These are phyloP conservation scores for Salvelinus sp. DNA, from an alignment of 2,113 vertebrate species.

Conservation along the genomic window DNA sequence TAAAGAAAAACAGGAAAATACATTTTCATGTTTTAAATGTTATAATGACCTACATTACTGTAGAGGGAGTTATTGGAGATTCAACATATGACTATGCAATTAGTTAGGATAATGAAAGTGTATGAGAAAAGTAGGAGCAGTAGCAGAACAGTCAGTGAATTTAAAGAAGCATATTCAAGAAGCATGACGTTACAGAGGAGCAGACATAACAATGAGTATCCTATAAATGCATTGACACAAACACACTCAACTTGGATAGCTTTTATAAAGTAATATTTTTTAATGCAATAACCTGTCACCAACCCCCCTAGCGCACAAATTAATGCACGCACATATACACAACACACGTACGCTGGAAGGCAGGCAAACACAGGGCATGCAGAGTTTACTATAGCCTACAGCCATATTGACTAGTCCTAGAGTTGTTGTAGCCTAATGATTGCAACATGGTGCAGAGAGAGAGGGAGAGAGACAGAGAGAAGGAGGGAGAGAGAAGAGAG, in stretches of 20 bases:
- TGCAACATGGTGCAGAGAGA: too few species aligned
- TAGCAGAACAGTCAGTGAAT: background rate
- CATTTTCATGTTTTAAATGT: slow-evolving; percentile 59
- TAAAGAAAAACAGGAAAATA: slow-evolving; percentile 37
- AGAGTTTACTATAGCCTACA: slow-evolving; percentile 28
- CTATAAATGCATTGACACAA: slow-evolving; percentile 54
- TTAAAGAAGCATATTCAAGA: background rate
- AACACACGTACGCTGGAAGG: background rate
- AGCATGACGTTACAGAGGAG: slow-evolving; percentile 40
- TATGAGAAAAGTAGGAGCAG: slow-evolving; percentile 26
- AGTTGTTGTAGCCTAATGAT: background rate
- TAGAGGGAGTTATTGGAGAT: slow-evolving; percentile 29
- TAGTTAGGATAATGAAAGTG: slow-evolving; percentile 40
- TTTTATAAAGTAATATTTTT: slow-evolving; percentile 2
- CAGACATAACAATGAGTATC: slow-evolving; percentile 35
- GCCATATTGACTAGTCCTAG: slow-evolving; percentile 21
- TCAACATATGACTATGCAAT: slow-evolving; percentile 44
- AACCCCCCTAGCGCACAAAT: background rate
- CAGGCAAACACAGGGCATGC: slow-evolving; percentile 48
- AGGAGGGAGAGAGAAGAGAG: too few species aligned
- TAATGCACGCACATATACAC: background rate
- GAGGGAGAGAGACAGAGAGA: too few species aligned
- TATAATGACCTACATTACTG: slow-evolving; percentile 39
- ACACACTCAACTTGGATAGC: background rate
- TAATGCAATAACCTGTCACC: background rate